Evolutionary conservation across 1,140 invertebrate genomes (phyloP), one percentile per base, ranked within the genome.

Genomic region (Philotrypesis tridentata): DNA sequence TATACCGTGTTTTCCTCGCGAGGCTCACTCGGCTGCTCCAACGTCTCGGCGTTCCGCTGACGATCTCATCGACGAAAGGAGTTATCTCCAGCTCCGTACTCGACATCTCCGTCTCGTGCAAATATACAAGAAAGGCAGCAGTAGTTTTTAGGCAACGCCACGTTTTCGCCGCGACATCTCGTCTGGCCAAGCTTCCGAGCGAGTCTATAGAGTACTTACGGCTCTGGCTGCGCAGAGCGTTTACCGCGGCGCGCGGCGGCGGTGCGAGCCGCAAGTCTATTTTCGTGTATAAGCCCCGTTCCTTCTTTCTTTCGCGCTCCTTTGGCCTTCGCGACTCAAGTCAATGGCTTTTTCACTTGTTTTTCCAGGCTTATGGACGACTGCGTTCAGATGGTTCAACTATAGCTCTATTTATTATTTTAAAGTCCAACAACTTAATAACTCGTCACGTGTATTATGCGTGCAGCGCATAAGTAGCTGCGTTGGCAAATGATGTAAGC

Each of bases 31-130:
- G 89, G 88, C 87, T 89, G 73, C 71, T 85, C 8, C 86, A 84
- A 37, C 78, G 85, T 43, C 71, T 84, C 8, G 73, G 84, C 80
- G 67, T 75, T 77, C 79, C n/a, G 25, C 85, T 82, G 29, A 76
- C 77, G 29, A 84, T 86, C 68, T 90, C n/a, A n/a, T n/a, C 89
- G 33, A 90, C 83, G 55, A 90, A 90, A 9, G 90, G 89, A 60
- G 90, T 85, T 2, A 90, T 87, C 84, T 91, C 90, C 37, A 89
- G 86, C 17, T 91, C 90, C 88, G 89, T 89, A 63, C 78, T 77
- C 8, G 27, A 31, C 76, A 79, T 68, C n/a, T 67, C 29, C 1
- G 17, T 33, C 21, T 68, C 17, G 33, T 33, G 7, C 6, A 55
- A 2, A n/a, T 6, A 0, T 17, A 1, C 6, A n/a, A 0, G 23